These are phyloP conservation scores for Atethmia centrago DNA, from an alignment of 2,888 invertebrate genomes.

Conservation along the genomic window DNA sequence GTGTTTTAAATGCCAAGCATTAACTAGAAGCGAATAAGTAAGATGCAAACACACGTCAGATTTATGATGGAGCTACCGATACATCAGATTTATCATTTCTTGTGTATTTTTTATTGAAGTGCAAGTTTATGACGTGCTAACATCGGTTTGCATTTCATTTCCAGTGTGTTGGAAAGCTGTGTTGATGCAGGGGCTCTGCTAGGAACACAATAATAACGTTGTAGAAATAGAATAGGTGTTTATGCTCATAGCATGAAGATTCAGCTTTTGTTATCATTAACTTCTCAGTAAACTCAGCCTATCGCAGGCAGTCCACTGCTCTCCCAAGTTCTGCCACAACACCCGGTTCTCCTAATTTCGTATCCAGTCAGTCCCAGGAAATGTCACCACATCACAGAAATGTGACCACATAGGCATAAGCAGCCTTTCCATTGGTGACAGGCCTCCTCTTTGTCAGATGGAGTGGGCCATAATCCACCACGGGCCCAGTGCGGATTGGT, in stretches of 20 bases:
- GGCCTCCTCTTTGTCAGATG: not conserved
- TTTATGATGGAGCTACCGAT: constrained; percentile 49
- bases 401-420: not conserved
- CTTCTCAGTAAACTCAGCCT: not conserved
- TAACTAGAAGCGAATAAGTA: constrained; percentile 50
- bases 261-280: not conserved
- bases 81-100: constrained; percentile 39
- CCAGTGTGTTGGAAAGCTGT: constrained; percentile 19
- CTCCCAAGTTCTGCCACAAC: not conserved
- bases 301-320: too few species aligned
- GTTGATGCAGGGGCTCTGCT: not conserved
- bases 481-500: too few species aligned
- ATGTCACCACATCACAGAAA: not conserved
- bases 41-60: constrained; percentile 57
- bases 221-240: constrained; percentile 16
- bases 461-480: too few species aligned
- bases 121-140: constrained; percentile 33
- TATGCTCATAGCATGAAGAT: not conserved
- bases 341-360: too few species aligned
- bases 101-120: constrained; percentile 46
- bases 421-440: not conserved
- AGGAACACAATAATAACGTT: constrained; percentile 20
- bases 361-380: not conserved
- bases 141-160: constrained; percentile 19
- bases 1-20: constrained; percentile 47